A percentile compares a stretch with the other conserved stretches of the same genome.
Conservation (phyloP, 2,888 invertebrate species). For the Calliopum simillimum region DNA sequence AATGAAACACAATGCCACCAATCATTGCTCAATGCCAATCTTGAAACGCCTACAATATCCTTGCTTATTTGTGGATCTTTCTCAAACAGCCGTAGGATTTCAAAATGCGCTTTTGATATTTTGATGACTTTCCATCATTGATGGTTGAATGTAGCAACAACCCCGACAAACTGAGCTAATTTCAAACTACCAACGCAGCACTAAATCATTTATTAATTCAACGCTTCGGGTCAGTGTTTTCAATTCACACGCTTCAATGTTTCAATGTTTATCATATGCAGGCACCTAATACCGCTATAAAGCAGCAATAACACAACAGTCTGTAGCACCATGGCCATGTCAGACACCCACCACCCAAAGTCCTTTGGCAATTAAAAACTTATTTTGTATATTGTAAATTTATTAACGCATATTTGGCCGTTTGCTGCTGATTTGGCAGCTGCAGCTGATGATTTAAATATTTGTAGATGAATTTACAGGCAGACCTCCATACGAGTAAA, state of each 20-base stretch:
- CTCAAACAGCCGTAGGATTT: neutral
- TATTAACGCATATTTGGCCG: neutral
- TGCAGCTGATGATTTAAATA: too few species aligned
- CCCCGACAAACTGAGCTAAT: neutral
- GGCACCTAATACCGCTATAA: neutral
- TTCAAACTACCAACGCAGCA: neutral
- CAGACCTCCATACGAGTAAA: too few species aligned
- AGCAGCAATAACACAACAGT: neutral
- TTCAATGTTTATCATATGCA: neutral
- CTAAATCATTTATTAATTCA: constrained; percentile 21
- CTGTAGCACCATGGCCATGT: neutral
- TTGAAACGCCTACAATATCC: too few species aligned
- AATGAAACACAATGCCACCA: too few species aligned
- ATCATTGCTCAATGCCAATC: too few species aligned
- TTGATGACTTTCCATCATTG: neutral
- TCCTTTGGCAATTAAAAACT: constrained; percentile 12
- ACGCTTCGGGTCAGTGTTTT: neutral
- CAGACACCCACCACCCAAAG: too few species aligned
- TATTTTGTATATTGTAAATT: constrained; percentile 13
- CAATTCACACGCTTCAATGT: constrained; percentile 1
- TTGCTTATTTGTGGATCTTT: too few species aligned
- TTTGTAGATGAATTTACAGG: too few species aligned
- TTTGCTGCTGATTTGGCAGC: too few species aligned
- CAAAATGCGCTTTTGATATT: constrained; percentile 10
- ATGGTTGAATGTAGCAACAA: neutral